phyloP scores from a whole-genome alignment of 2,888 invertebrate genomes.

The Mesopsocus fuscifrons region DNA sequence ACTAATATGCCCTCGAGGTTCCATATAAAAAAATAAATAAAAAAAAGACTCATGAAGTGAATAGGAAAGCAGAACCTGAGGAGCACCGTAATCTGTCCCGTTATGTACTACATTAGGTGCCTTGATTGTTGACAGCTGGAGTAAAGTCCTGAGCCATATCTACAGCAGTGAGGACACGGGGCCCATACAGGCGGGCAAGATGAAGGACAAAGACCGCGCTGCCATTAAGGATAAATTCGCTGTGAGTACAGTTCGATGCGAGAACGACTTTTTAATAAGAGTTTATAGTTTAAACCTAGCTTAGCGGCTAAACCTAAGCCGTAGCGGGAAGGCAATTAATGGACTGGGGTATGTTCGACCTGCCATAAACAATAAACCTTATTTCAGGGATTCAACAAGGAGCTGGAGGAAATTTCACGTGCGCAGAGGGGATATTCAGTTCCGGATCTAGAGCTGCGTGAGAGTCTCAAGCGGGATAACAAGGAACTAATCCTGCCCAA shows the following conservation, averaged over 20 bases:
- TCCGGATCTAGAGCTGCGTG: constrained; percentile 77
- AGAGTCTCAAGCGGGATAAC: constrained; percentile 74
- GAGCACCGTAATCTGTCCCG: too few species aligned
- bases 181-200: constrained; percentile 37
- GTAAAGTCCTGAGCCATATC: constrained; percentile 55
- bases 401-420: constrained; percentile 75
- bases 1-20: too few species aligned
- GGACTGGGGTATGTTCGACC: too few species aligned
- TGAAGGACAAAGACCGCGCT: constrained; percentile 71
- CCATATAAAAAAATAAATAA: too few species aligned
- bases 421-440: constrained; percentile 81
- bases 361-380: too few species aligned
- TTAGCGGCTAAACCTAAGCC: too few species aligned
- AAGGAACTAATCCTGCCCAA: constrained; percentile 72
- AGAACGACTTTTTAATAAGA: constrained; percentile 10
- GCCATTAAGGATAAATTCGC: constrained; percentile 77
- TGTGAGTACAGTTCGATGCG: too few species aligned
- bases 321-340: too few species aligned
- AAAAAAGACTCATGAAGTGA: too few species aligned
- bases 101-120: too few species aligned
- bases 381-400: constrained; percentile 79
- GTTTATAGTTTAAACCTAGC: too few species aligned
- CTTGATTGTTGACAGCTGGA: constrained; percentile 54
- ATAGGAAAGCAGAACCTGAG: too few species aligned
- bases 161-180: constrained; percentile 47